Evolutionary conservation across 2,113 vertebrate genomes (phyloP).

Genomic region (Vidua macroura): DNA sequence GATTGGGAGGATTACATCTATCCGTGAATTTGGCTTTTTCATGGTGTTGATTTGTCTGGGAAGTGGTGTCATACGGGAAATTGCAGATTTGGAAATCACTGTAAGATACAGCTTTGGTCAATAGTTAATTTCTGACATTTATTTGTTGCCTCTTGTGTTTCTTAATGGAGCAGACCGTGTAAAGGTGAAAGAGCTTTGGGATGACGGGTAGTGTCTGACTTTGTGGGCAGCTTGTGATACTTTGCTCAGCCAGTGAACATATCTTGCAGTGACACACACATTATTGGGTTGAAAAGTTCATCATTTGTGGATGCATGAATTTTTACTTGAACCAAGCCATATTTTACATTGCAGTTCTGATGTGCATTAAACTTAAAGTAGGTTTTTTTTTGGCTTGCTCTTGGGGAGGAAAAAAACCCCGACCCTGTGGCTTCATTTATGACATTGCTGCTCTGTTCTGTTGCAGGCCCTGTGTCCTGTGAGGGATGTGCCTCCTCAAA

Average conservation of each 20-base stretch:
- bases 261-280: background rate
- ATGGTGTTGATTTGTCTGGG: constrained; percentile 88
- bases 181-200: background rate
- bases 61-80: constrained; percentile 85
- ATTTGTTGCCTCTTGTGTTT: fast-evolving
- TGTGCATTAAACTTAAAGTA: background rate
- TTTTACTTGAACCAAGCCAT: background rate
- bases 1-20: constrained; percentile 89
- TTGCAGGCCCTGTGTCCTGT: constrained; percentile 90
- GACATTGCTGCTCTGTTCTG: background rate
- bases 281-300: background rate
- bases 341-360: background rate
- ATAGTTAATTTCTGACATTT: background rate
- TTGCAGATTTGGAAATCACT: constrained; percentile 90
- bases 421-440: background rate
- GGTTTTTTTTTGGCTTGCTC: background rate
- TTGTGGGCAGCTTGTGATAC: background rate
- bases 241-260: background rate
- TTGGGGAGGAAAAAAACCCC: background rate
- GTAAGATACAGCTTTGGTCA: constrained; percentile 67
- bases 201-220: background rate
- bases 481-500: constrained; percentile 91
- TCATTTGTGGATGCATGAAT: fast-evolving
- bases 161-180: fast-evolving
- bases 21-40: constrained; percentile 97